These are phyloP conservation scores for Ploceus nigricollis DNA, from an alignment of 2,113 vertebrate genomes.

Conservation along the genomic window DNA sequence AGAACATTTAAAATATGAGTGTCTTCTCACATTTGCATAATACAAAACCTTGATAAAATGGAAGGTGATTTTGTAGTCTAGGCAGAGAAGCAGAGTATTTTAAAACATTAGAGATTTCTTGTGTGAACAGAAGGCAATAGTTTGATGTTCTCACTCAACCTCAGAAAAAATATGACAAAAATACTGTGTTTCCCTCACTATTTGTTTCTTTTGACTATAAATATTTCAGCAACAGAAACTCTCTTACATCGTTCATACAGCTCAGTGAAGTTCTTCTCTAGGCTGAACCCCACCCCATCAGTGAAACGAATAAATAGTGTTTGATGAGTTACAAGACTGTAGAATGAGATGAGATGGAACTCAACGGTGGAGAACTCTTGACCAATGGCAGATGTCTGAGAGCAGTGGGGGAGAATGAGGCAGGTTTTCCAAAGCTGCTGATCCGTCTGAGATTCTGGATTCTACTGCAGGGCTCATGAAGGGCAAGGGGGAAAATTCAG, in stretches of 20 bases:
- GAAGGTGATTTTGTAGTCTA: constrained; percentile 8
- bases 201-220: not conserved
- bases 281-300: not conserved
- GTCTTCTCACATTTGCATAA: constrained; percentile 14
- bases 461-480: not conserved
- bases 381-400: not conserved
- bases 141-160: not conserved
- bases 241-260: not conserved
- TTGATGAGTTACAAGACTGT: not conserved
- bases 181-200: not conserved
- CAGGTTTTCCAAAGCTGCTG: not conserved
- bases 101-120: not conserved
- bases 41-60: constrained; percentile 37
- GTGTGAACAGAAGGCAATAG: not conserved
- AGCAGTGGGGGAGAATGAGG: not conserved
- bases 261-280: not conserved
- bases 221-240: not conserved
- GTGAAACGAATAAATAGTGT: not conserved
- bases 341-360: not conserved
- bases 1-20: not conserved
- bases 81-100: not conserved
- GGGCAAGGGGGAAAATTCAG: not conserved
- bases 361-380: not conserved
- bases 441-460: not conserved
- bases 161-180: constrained; percentile 2